phyloP scores from a whole-genome alignment of 2,888 invertebrate species.

The Microdon myrmicae region DNA sequence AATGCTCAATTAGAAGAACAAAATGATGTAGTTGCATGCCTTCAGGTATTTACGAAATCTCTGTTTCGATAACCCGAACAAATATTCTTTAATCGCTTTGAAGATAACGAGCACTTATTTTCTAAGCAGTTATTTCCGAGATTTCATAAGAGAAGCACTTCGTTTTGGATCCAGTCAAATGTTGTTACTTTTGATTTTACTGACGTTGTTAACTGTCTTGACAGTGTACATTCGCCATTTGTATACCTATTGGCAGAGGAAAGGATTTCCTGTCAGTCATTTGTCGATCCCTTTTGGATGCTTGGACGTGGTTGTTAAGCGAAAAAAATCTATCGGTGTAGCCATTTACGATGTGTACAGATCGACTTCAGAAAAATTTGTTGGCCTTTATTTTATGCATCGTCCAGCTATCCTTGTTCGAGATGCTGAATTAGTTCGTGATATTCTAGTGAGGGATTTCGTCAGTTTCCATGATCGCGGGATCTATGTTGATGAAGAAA shows the following conservation, averaged over 20 bases:
- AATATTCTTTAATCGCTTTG: no score
- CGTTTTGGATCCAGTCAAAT: no score
- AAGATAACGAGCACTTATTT: no score
- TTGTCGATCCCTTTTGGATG: slow-evolving; percentile 74
- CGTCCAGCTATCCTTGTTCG: slow-evolving; percentile 73
- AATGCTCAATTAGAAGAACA: no score
- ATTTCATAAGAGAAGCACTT: no score
- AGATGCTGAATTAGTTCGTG: slow-evolving; percentile 72
- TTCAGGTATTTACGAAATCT: no score
- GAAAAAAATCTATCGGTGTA: slow-evolving; percentile 72
- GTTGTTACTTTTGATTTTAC: slow-evolving; percentile 43
- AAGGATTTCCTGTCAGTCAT: slow-evolving; percentile 70
- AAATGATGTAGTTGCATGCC: no score
- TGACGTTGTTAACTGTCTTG: slow-evolving; percentile 43
- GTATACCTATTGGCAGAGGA: slow-evolving; percentile 70
- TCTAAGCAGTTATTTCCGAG: no score
- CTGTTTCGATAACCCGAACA: no score
- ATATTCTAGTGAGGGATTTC: slow-evolving; percentile 73
- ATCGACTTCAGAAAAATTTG: slow-evolving; percentile 60
- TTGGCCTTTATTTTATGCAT: slow-evolving; percentile 74
- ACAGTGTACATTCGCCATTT: slow-evolving; percentile 57
- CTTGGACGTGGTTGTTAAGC: slow-evolving; percentile 70
- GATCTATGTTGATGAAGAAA: slow-evolving; percentile 71
- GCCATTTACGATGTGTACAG: slow-evolving; percentile 72
- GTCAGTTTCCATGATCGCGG: slow-evolving; percentile 75